phyloP scores from a whole-genome alignment of 2,113 vertebrate genomes.

The Setophaga coronata region DNA sequence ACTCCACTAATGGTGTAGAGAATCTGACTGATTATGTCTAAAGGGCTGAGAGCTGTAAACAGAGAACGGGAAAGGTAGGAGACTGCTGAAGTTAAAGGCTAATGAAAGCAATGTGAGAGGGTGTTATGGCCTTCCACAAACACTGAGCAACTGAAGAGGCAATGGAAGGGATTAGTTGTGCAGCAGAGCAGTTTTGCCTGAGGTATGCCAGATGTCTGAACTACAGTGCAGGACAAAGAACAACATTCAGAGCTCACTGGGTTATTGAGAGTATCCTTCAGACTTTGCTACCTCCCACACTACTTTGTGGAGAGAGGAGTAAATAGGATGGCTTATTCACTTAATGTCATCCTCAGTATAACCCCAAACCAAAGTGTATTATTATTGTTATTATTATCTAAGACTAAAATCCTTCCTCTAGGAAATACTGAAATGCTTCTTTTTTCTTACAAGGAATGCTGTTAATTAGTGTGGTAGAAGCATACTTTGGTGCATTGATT shows the following conservation, averaged over 20 bases:
- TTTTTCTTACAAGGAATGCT: not conserved
- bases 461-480: not conserved
- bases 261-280: not conserved
- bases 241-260: conserved; percentile 39
- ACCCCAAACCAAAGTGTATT: not conserved
- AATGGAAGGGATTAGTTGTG: conserved; percentile 51
- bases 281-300: not conserved
- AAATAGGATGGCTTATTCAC: not conserved
- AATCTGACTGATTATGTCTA: not conserved
- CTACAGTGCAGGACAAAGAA: conserved; percentile 45
- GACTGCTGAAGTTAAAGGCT: not conserved
- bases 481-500: not conserved
- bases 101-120: conserved; percentile 25
- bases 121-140: conserved; percentile 36
- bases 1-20: not conserved
- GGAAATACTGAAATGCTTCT: not conserved
- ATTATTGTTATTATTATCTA: not conserved
- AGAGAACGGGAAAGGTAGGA: not conserved
- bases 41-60: not conserved
- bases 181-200: conserved; percentile 19
- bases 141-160: conserved; percentile 33
- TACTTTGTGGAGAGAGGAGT: not conserved
- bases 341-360: not conserved
- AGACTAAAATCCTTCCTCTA: not conserved
- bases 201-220: conserved; percentile 60